Evolutionary conservation across 2,797 vertebrate species (phyloP), one percentile per base, ranked within the genome.

Genomic region (Jordanella pulchra): DNA sequence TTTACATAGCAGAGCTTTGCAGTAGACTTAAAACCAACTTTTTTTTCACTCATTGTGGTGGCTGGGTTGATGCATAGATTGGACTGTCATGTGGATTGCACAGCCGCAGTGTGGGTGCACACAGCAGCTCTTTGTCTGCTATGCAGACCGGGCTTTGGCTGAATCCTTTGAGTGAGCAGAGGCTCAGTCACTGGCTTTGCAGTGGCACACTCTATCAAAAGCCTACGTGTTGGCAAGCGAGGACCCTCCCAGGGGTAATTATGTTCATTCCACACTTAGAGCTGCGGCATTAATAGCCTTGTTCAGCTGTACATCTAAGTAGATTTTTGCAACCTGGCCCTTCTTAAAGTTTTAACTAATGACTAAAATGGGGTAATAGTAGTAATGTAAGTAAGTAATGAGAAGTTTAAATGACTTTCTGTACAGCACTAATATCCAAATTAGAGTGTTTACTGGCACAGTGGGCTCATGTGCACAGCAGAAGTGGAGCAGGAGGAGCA

Each of bases 171-270:
- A 84, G 80, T 74, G 70, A 84, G 83, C 79, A 78, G 80, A 80
- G 84, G 72, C 86, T 87, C 83, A 75, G 78, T 80, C 81, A 58
- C 77, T 69, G 71, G 80, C 78, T 79, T 80, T 83, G 81, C 85
- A 82, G 69, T 74, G 78, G 77, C 79, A 83, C 79, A 67, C 72
- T 80, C 75, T 84, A 82, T 82, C 78, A 87, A 77, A 84, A 87
- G 83, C 80, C 84, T 81, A 73, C 56, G 21, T 82, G 81, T 81
- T 89, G 84, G 85, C 89, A 86, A 83, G 61, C 72, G 30, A 72
- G 66, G 71, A 73, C 45, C 61, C 50, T 88, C 85, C 79, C 88
- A 68, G 66, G 81, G 83, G 88, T 85, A 85, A 84, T 89, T 72
- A 66, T 50, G 86, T 83, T 78, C 76, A 75, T 84, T 81, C 78